Conservation (phyloP, 2,888 invertebrate species). For the Pyrocoelia pectoralis region DNA sequence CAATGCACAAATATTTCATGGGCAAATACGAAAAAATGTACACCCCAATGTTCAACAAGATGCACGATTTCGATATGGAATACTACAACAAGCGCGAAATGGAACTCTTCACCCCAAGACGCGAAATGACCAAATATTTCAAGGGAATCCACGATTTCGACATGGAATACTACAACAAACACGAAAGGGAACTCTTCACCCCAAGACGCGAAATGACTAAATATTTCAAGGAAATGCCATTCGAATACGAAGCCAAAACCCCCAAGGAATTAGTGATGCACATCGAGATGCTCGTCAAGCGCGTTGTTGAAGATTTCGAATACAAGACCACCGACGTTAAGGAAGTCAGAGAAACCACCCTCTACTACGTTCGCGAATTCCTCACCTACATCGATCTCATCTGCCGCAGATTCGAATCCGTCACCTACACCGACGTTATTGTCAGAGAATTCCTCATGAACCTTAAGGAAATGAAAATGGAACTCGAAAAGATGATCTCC, state of each 20-base stretch:
- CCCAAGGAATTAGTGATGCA: background rate
- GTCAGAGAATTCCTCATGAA: background rate
- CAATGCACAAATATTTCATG: background rate
- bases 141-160: too few relatives aligned
- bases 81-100: background rate
- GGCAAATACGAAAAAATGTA: constrained; percentile 1
- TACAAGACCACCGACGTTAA: background rate
- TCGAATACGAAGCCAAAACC: background rate
- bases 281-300: background rate
- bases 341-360: background rate
- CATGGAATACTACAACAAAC: too few relatives aligned
- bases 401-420: background rate
- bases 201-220: too few relatives aligned
- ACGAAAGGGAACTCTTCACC: too few relatives aligned
- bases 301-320: background rate
- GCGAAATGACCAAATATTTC: background rate
- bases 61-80: background rate
- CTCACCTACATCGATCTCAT: background rate
- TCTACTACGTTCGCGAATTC: background rate
- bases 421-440: background rate
- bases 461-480: constrained; percentile 1
- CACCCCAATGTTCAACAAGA: background rate
- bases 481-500: background rate
- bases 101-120: background rate
- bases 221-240: background rate